Evolutionary conservation across 2,113 vertebrate genomes (phyloP).

Genomic region (Bubalus kerabau): DNA sequence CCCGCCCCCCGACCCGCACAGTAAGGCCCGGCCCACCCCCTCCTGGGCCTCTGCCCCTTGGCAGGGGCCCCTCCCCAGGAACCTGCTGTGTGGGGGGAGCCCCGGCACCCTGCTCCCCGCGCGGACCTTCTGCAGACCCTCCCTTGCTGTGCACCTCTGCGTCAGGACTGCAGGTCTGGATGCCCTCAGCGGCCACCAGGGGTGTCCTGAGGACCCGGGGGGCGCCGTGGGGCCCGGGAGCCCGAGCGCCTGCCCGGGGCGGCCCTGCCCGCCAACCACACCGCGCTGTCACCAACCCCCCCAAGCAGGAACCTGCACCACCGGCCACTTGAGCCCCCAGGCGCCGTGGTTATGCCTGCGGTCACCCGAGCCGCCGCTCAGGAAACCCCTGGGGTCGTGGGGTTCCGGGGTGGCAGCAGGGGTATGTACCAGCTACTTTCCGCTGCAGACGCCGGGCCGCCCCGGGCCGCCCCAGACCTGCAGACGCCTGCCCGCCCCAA

Average conservation of each 20-base stretch:
- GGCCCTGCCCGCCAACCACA: slow-evolving; percentile 42
- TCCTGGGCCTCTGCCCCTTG: background rate
- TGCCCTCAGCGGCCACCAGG: background rate
- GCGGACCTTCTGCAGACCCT: background rate
- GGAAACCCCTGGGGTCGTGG: slow-evolving; percentile 66
- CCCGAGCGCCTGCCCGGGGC: background rate
- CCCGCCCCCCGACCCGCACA: background rate
- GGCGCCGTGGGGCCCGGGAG: background rate
- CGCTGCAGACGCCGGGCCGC: background rate
- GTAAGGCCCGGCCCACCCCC: background rate
- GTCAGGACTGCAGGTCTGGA: background rate
- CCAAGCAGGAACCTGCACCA: slow-evolving; percentile 66
- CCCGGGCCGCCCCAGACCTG: background rate
- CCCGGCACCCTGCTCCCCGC: accelerated
- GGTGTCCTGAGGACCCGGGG: background rate
- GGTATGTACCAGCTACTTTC: background rate
- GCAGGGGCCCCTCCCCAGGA: background rate
- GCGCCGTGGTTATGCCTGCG: slow-evolving; percentile 71
- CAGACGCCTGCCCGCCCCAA: accelerated
- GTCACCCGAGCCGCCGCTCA: slow-evolving; percentile 61
- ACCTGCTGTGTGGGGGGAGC: background rate
- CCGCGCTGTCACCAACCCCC: slow-evolving; percentile 9
- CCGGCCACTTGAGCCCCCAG: slow-evolving; percentile 53
- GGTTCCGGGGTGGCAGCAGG: slow-evolving; percentile 45
- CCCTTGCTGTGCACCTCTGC: accelerated